Conservation (phyloP, 2,797 vertebrate genomes). For the Choloepus didactylus region DNA sequence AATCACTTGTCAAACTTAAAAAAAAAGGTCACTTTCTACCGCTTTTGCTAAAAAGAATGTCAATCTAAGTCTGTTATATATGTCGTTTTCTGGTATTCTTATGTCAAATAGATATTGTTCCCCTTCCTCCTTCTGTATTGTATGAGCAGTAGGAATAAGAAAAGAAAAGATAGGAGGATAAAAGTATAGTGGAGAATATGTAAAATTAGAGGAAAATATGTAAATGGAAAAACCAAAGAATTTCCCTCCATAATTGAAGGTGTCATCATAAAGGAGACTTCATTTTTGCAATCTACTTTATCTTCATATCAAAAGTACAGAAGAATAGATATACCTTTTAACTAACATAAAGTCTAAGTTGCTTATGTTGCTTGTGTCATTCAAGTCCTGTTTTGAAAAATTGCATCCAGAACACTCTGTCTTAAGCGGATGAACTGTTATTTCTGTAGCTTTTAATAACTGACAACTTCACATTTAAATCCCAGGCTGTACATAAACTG, state of each 20-base stretch:
- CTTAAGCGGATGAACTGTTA: slow-evolving; percentile 73
- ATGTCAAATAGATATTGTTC: not conserved
- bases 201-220: slow-evolving; percentile 78
- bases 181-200: slow-evolving; percentile 61
- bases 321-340: slow-evolving; percentile 66
- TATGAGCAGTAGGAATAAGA: not conserved
- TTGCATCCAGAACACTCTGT: slow-evolving; percentile 71
- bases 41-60: slow-evolving; percentile 77
- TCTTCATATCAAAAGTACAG: slow-evolving; percentile 70
- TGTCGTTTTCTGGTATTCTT: slow-evolving; percentile 17
- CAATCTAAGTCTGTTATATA: not conserved
- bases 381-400: slow-evolving; percentile 82
- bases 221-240: slow-evolving; percentile 79
- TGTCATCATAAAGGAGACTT: slow-evolving; percentile 57
- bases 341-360: slow-evolving; percentile 67
- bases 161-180: slow-evolving; percentile 53
- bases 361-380: slow-evolving; percentile 40
- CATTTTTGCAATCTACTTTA: slow-evolving; percentile 65
- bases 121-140: slow-evolving; percentile 38
- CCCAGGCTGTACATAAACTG: slow-evolving; percentile 80
- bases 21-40: slow-evolving; percentile 82
- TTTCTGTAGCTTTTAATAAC: slow-evolving; percentile 82
- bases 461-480: slow-evolving; percentile 79
- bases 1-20: slow-evolving; percentile 85
- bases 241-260: slow-evolving; percentile 66